Conservation (phyloP, 1,140 invertebrate genomes). For the Laodelphax striatellus region DNA sequence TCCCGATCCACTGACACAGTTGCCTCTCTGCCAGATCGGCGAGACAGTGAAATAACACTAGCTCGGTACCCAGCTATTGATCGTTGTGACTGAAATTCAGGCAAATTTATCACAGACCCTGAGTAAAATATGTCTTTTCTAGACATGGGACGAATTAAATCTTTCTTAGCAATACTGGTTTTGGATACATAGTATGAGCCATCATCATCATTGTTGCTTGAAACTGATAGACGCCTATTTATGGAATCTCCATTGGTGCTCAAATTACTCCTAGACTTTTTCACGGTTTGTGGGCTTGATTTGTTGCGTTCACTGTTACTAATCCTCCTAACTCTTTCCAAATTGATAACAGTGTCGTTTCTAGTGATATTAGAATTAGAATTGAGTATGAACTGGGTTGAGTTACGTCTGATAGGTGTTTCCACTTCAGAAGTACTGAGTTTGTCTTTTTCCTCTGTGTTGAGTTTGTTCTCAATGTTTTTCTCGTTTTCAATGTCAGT, state of each 20-base stretch:
- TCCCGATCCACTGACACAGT: conserved; percentile 50
- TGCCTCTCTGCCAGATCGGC: conserved; percentile 18
- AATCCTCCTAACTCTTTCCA: too few species aligned
- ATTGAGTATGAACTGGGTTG: too few species aligned
- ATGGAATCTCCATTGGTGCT: too few species aligned
- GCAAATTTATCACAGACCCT: conserved; percentile 81
- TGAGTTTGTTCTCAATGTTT: conserved; percentile 11
- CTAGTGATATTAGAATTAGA: too few species aligned
- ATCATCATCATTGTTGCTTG: conserved; percentile 12
- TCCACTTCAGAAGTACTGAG: too few species aligned
- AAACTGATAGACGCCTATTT: too few species aligned
- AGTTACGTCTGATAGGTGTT: too few species aligned
- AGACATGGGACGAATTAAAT: conserved; percentile 81
- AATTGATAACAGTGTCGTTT: too few species aligned
- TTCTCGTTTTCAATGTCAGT: conserved; percentile 11
- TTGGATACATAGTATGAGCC: conserved; percentile 41
- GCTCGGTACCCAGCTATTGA: conserved; percentile 78
- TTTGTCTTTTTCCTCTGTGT: neutral
- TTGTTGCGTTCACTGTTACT: too few species aligned
- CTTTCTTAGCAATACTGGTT: conserved; percentile 35
- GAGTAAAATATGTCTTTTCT: conserved; percentile 98
- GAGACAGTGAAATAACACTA: conserved; percentile 64
- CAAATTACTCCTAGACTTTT: too few species aligned
- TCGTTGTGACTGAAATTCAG: conserved; percentile 85
- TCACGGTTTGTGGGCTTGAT: too few species aligned